These are phyloP conservation scores for Agonopterix arenella DNA, from an alignment of 2,888 invertebrate genomes.

Conservation along the genomic window DNA sequence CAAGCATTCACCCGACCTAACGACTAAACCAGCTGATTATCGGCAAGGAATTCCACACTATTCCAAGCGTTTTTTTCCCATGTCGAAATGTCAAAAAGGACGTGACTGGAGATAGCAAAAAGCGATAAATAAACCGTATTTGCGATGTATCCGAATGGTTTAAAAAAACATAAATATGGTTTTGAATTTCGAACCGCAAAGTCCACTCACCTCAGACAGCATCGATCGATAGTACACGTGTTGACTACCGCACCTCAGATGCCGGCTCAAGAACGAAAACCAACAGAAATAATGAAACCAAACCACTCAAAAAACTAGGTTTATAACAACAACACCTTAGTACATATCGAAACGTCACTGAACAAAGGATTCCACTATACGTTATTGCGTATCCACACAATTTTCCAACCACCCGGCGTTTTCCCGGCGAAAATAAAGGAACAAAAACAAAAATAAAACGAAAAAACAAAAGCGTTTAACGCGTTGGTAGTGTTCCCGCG, in stretches of 20 bases:
- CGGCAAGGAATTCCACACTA: slow-evolving; percentile 31
- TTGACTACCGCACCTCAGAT: slow-evolving; percentile 33
- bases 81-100: no score
- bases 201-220: slow-evolving; percentile 35
- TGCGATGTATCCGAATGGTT: not conserved
- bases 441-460: slow-evolving; percentile 31
- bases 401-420: slow-evolving; percentile 50
- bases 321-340: slow-evolving; percentile 21
- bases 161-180: not conserved
- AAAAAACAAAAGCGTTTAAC: slow-evolving; percentile 21
- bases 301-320: slow-evolving; percentile 24
- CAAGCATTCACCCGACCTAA: slow-evolving; percentile 24
- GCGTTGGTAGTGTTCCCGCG: slow-evolving; percentile 15
- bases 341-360: slow-evolving; percentile 37
- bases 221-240: slow-evolving; percentile 56
- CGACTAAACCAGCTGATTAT: slow-evolving; percentile 37
- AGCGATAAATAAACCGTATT: not conserved
- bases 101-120: no score
- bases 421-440: slow-evolving; percentile 54
- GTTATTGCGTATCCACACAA: slow-evolving; percentile 34
- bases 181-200: slow-evolving; percentile 8
- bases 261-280: slow-evolving; percentile 29
- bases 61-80: slow-evolving; percentile 36
- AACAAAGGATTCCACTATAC: slow-evolving; percentile 37
- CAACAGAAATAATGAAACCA: slow-evolving; percentile 31